Evolutionary conservation across 2,797 vertebrate species (phyloP), one percentile per base, ranked within the genome.

Genomic region (Pipistrellus pipistrellus): DNA sequence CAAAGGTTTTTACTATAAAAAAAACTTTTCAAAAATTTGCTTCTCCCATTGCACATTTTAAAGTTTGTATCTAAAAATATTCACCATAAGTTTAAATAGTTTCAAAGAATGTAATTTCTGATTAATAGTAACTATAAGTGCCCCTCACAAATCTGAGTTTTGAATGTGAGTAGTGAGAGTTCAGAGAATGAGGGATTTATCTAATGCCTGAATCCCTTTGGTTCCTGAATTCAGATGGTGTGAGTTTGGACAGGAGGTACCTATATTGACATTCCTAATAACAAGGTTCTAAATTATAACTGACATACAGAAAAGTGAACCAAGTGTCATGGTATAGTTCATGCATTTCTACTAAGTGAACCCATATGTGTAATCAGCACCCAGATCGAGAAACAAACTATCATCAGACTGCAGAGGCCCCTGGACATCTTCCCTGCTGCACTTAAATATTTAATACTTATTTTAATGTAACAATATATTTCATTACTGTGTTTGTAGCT

Each of bases 1-100:
- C 62, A 92, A 82, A 57, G 13, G 9, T 23, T 21, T 82, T 94
- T 76, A 32, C 62, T 91, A 30, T 85, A 25, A 94, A 88, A 46
- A 46, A n/a, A 51, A 11, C n/a, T 55, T 59, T 53, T 68, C 41
- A 6, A 62, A 59, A 90, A 73, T 25, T 81, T 69, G 73, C 23
- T 15, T n/a, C 8, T 23, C 3, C 4, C 13, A 20, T 4, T 66
- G 46, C 9, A 44, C n/a, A 71, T 86, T 83, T 94, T 73, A 27
- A 62, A 91, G 51, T 30, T 73, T 35, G 12, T 14, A 75, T 85
- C 80, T 77, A 48, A 95, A 93, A 90, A 41, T 51, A 53, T 69
- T 85, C 15, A 85, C 20, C 21, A 7, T 48, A 41, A 68, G 21
- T 88, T 89, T 75, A 89, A 85, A 69, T 38, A 13, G 32, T 77